phyloP scores from a whole-genome alignment of 2,797 vertebrate genomes.

The Poecilia gillii region DNA sequence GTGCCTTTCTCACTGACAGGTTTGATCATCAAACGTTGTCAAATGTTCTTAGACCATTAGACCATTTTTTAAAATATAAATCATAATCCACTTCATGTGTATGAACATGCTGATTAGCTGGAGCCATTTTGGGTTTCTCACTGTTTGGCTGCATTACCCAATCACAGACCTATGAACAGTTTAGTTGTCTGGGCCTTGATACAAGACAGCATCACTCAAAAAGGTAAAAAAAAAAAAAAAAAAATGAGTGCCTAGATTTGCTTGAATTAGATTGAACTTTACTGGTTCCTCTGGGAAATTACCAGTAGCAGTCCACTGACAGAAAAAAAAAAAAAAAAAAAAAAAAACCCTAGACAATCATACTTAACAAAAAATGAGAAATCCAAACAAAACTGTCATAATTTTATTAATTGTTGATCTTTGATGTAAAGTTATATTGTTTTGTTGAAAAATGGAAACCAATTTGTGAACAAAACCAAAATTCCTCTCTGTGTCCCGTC shows the following conservation, averaged over 20 bases:
- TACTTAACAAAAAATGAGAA: no score
- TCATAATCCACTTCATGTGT: constrained; percentile 6
- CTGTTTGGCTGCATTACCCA: neutral
- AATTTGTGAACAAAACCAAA: no score
- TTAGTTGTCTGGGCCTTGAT: neutral
- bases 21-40: constrained; percentile 44
- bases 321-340: no score
- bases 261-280: no score
- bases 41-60: neutral
- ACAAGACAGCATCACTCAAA: neutral
- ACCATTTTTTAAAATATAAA: neutral
- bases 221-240: neutral
- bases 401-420: no score
- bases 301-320: neutral
- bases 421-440: no score
- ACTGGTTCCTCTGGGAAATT: no score
- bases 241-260: neutral
- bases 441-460: no score
- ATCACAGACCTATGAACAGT: neutral
- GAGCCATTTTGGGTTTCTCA: neutral
- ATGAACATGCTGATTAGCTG: neutral
- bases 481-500: constrained; percentile 14
- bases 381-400: neutral
- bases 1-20: constrained; percentile 96
- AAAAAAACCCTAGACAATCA: no score